Percentiles rank a stretch among this genome's conserved stretches.
phyloP scores from a whole-genome alignment of 2,888 invertebrate species.

The Pristionchus entomophagus region DNA sequence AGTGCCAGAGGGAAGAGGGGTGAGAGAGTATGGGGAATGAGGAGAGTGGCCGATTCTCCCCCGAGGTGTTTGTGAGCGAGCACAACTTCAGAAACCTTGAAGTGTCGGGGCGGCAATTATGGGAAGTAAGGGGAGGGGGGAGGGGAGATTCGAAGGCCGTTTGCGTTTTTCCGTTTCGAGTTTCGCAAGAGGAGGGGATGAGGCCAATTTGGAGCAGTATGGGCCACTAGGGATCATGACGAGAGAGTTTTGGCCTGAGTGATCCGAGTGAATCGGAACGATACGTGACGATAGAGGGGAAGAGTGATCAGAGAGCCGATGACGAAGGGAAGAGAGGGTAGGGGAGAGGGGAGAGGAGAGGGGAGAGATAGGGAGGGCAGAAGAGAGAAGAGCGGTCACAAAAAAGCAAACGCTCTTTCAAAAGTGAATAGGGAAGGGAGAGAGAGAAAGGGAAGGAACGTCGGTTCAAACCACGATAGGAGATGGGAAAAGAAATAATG shows the following conservation, averaged over 20 bases:
- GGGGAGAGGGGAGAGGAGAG: not conserved
- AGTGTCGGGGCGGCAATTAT: constrained; percentile 19
- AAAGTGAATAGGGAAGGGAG: not conserved
- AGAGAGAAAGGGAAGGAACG: not conserved
- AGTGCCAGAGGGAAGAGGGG: not conserved
- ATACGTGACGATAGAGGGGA: not conserved
- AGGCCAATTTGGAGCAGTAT: constrained; percentile 18
- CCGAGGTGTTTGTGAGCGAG: not conserved
- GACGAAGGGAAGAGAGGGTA: not conserved
- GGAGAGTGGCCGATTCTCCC: not conserved
- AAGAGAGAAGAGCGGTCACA: not conserved
- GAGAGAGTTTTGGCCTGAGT: not conserved
- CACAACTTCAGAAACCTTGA: constrained; percentile 15
- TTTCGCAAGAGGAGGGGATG: constrained; percentile 19
- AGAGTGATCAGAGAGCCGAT: not conserved
- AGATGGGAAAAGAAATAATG: not conserved
- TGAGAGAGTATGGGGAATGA: not conserved
- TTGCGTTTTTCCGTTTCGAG: not conserved
- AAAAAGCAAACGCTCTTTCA: not conserved
- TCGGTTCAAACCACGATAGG: not conserved
- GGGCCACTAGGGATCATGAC: not conserved
- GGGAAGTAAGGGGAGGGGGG: not conserved
- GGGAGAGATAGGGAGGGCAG: not conserved
- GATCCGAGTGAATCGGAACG: not conserved
- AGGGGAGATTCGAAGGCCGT: not conserved